Conservation (phyloP, 1,140 invertebrate species). For the Psilanteris sp. region DNA sequence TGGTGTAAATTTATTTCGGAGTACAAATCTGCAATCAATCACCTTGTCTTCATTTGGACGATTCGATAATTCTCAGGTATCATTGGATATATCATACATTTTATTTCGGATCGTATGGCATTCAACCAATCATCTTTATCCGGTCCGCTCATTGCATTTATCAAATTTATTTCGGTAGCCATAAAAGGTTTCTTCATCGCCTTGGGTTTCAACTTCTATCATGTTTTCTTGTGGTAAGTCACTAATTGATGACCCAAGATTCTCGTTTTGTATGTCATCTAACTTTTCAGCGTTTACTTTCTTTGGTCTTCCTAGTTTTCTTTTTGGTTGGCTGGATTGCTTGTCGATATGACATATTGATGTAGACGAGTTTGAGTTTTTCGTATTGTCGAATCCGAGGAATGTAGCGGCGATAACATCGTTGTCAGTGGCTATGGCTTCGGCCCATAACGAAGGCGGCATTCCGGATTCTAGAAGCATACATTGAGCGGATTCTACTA, state of each 20-base stretch:
- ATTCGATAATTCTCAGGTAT: constrained; percentile 24
- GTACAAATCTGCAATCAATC: constrained; percentile 8
- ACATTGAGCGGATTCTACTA: constrained; percentile 22
- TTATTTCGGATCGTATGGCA: constrained; percentile 16
- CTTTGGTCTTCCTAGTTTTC: too few species aligned
- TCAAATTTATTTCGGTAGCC: constrained; percentile 3
- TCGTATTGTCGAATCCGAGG: too few species aligned
- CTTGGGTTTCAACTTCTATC: too few species aligned
- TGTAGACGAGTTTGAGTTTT: too few species aligned
- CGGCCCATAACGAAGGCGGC: constrained; percentile 12
- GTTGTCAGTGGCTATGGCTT: constrained; percentile 10
- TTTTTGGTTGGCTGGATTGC: too few species aligned
- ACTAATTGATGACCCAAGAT: too few species aligned
- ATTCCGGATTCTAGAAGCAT: constrained; percentile 11
- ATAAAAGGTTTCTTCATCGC: not conserved
- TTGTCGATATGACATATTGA: too few species aligned
- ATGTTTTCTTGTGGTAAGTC: too few species aligned
- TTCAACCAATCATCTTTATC: constrained; percentile 17
- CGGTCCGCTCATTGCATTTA: constrained; percentile 17
- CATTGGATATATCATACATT: constrained; percentile 11
- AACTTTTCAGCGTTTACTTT: too few species aligned
- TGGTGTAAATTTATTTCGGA: constrained; percentile 17
- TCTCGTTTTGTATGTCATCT: too few species aligned
- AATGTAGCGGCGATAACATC: too few species aligned
- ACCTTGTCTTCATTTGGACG: constrained; percentile 1